Evolutionary conservation across 2,888 invertebrate genomes (phyloP), one percentile per base, ranked within the genome.

Genomic region (Baronia brevicornis): DNA sequence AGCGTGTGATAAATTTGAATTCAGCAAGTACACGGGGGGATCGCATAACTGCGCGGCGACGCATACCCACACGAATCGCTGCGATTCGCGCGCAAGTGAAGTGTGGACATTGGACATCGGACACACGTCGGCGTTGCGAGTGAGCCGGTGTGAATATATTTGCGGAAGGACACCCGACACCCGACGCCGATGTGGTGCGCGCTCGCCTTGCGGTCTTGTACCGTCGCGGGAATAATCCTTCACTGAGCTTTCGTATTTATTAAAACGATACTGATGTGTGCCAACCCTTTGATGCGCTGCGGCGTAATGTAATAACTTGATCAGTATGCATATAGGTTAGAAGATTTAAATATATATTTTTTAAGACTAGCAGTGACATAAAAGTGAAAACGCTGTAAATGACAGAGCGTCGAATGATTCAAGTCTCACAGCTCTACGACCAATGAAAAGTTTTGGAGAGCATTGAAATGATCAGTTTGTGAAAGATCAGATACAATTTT

Each of bases 101-200:
- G 54, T 51, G 54, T 57, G 51, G 47, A 43, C n/a, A n/a, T n/a
- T n/a, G n/a, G n/a, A n/a, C n/a, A n/a, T n/a, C 28, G 19, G 28
- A 25, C 47, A 47, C 48, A 50, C 54, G 56, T 54, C 54, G 43
- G 41, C 34, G 41, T 10, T 9, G 13, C 20, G 19, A 17, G 19
- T 17, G 13, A 11, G 20, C 24, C 23, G 21, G 30, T 37, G 44
- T 41, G 44, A 36, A 53, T 47, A 40, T 52, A 56, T 54, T 67
- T 58, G 63, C 69, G 75, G 77, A 75, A 78, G 65, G 64, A 54
- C 37, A 72, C 47, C 38, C 37, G 71, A 78, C 60, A 71, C 58
- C 35, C 36, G 51, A 57, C 36, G 57, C 55, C 51, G 28, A 28
- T 26, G 6, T 19, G 42, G 42, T 40, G 39, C 41, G 47, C 45